Base-by-base conservation (phyloP, 2,113 vertebrate genomes). In the Percina caprodes region DNA sequence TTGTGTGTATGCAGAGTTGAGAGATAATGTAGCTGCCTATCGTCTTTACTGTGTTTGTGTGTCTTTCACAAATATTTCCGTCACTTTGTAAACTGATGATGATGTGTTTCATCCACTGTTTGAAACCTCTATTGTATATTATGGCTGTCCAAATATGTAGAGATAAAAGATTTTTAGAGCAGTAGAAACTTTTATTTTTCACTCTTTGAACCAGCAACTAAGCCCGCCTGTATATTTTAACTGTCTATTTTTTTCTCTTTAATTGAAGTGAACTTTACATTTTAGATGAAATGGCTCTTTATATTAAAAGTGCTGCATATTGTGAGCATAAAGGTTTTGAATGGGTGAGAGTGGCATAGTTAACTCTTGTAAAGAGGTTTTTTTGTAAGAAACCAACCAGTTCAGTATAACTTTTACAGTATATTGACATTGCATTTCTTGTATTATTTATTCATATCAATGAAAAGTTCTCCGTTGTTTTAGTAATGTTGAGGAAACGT, bases 361-460 rank as follows among this genome's bases (percentile, higher is more conserved):
- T 89, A 88, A 93, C 74, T 93, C 85, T 90, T 91, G 85, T 89
- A 78, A 85, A 90, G 80, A 83, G 46, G 68, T 87, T 61, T 88
- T 91, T 89, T 90, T 88, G 74, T 88, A 94, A 82, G 65, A 85
- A 92, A 91, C 74, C 70, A 85, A 90, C 86, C 77, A 80, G 88
- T 88, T 95, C 92, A 95, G 86, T 94, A 87, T 81, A 87, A 89
- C 71, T 70, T 89, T 92, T 86, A 42, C 39, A 42, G 39, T 42
- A 82, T 93, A 94, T 77, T 83, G 85, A 92, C 94, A 94, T 95
- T 96, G 84, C 84, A 86, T 94, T 87, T 88, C 79, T 89, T 96
- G 95, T 96, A 94, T 94, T 97, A 94, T 96, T 96, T 97, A 96
- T 95, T 97, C 94, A 91, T 92, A 92, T 88, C 88, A 80, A 94